These are phyloP conservation scores for Dryobota labecula DNA, from an alignment of 2,888 invertebrate genomes.

Conservation along the genomic window DNA sequence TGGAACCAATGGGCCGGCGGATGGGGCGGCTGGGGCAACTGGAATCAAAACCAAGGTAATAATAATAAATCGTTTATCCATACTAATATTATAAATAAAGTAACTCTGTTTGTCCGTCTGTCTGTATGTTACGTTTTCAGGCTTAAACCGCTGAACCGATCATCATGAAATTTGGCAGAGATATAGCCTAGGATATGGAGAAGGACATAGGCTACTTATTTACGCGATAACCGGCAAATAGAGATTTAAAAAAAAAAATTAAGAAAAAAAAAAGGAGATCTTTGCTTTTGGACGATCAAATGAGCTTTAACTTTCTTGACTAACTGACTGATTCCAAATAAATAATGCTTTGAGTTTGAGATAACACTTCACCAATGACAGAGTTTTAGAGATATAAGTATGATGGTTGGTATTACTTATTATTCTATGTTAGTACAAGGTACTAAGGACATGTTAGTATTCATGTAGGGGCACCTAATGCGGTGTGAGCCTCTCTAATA, in stretches of 20 bases:
- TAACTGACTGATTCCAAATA: neutral
- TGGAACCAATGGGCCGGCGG: conserved; percentile 86
- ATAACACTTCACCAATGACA: neutral
- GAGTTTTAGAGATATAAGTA: neutral
- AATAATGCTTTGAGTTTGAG: neutral
- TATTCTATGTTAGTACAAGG: neutral
- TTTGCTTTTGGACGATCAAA: too few relatives aligned
- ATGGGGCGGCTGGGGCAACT: conserved; percentile 78
- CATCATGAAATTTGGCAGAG: too few relatives aligned
- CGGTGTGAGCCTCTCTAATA: neutral
- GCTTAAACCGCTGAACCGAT: too few relatives aligned
- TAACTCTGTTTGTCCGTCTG: too few relatives aligned
- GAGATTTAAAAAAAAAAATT: too few relatives aligned
- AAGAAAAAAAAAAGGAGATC: too few relatives aligned
- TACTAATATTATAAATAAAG: too few relatives aligned
- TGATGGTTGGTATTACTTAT: neutral
- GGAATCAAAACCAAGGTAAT: conserved; percentile 69
- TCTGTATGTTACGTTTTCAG: too few relatives aligned
- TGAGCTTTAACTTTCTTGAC: neutral
- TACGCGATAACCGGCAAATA: too few relatives aligned
- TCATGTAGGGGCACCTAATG: neutral
- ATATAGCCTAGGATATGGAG: too few relatives aligned
- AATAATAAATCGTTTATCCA: too few relatives aligned
- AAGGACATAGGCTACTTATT: too few relatives aligned
- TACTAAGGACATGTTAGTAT: neutral